phyloP scores from a whole-genome alignment of 2,113 vertebrate species.

The Triplophysa dalaica region DNA sequence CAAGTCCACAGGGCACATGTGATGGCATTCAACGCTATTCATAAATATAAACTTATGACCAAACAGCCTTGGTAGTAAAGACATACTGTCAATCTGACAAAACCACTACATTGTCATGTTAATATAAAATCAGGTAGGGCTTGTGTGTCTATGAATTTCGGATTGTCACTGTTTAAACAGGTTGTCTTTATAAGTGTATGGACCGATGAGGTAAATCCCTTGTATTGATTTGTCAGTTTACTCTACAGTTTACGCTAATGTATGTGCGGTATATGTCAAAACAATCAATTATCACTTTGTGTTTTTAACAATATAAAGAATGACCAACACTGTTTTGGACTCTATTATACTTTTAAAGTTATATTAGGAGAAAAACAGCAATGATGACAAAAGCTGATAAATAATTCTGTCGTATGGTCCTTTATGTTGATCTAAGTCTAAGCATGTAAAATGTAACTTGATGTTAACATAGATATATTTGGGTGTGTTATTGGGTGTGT shows the following conservation, averaged over 20 bases:
- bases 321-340: background rate
- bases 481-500: background rate
- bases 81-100: no score
- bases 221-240: background rate
- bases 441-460: background rate
- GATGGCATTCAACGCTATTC: no score
- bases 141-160: background rate
- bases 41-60: background rate
- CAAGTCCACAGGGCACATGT: no score
- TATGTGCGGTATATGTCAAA: no score
- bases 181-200: background rate
- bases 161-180: no score
- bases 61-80: no score
- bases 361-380: background rate
- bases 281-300: background rate
- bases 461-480: background rate
- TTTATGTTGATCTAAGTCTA: background rate
- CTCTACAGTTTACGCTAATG: no score
- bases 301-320: no score
- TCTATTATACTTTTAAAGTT: background rate
- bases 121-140: no score
- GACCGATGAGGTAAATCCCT: background rate
- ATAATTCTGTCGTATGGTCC: no score
- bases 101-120: no score
- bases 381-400: background rate